Percentiles rank a stretch among this genome's conserved stretches.
Evolutionary conservation across 2,888 invertebrate genomes (phyloP).

Genomic region (Zootermopsis nevadensis): DNA sequence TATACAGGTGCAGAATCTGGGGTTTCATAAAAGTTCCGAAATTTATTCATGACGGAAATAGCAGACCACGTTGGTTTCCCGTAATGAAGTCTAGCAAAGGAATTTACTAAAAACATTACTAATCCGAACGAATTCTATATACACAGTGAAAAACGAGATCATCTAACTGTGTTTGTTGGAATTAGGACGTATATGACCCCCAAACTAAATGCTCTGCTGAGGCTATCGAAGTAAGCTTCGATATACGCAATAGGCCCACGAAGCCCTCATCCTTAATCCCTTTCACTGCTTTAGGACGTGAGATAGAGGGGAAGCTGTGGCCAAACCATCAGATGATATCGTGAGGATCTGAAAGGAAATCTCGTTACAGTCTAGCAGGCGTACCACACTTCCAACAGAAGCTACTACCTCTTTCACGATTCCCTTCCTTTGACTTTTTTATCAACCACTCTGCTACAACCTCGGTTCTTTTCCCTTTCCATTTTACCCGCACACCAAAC

Average conservation of each 20-base stretch:
- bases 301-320: background rate
- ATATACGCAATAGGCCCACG: background rate
- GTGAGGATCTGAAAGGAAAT: constrained; percentile 17
- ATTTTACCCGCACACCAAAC: background rate
- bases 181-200: background rate
- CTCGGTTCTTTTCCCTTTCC: background rate
- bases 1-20: too few species aligned
- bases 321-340: constrained; percentile 12
- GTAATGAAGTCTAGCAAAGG: background rate
- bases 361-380: constrained; percentile 14
- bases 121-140: background rate
- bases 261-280: background rate
- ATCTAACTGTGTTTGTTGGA: background rate
- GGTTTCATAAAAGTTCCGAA: too few species aligned
- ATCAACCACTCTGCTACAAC: background rate
- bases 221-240: background rate
- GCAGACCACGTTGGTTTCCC: too few species aligned
- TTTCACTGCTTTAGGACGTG: background rate
- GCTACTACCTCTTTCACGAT: constrained; percentile 18
- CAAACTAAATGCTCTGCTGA: background rate
- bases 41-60: too few species aligned
- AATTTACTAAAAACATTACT: background rate
- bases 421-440: constrained; percentile 10
- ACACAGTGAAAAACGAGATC: background rate
- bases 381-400: constrained; percentile 5